Evolutionary conservation across 53 echinoderm and acorn worm species (phyloP).

Genomic region (Luidia sarsii): DNA sequence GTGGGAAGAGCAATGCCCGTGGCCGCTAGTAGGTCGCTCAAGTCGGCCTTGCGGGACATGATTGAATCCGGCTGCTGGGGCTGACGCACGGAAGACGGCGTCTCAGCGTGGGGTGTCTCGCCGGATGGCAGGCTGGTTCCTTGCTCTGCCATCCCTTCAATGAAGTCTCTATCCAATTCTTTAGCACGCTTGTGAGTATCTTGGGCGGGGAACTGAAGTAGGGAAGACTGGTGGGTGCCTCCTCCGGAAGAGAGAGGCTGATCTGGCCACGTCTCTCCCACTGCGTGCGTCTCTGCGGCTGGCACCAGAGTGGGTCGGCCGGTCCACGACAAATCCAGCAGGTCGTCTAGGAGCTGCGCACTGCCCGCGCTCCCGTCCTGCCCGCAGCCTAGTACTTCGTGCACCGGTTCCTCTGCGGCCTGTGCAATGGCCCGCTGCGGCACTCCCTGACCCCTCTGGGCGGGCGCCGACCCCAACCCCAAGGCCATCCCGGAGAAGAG

Average conservation of each 20-base stretch:
- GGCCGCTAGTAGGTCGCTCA: conserved; percentile 38
- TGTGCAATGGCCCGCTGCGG: neutral
- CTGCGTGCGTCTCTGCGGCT: neutral
- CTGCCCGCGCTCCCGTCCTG: neutral
- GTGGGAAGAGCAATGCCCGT: neutral
- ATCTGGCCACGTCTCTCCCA: neutral
- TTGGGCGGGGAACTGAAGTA: neutral
- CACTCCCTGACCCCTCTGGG: neutral
- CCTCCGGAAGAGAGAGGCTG: neutral
- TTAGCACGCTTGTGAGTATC: too few species aligned
- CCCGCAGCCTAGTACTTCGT: too few species aligned
- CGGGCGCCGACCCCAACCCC: neutral
- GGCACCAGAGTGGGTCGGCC: conserved; percentile 25
- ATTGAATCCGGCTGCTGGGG: conserved; percentile 30
- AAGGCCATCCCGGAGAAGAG: conserved; percentile 56
- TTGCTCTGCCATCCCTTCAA: too few species aligned
- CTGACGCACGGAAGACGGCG: neutral
- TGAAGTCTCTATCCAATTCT: too few species aligned
- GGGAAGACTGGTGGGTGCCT: neutral
- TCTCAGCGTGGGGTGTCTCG: neutral
- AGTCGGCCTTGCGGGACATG: conserved; percentile 60
- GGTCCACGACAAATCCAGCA: conserved; percentile 39
- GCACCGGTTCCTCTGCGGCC: too few species aligned
- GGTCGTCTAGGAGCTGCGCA: conserved; percentile 25
- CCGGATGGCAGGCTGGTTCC: too few species aligned